A percentile compares a stretch with the other conserved stretches of the same genome.
These are phyloP conservation scores for Tamandua tetradactyla DNA, from an alignment of 2,797 vertebrate species.

Conservation along the genomic window DNA sequence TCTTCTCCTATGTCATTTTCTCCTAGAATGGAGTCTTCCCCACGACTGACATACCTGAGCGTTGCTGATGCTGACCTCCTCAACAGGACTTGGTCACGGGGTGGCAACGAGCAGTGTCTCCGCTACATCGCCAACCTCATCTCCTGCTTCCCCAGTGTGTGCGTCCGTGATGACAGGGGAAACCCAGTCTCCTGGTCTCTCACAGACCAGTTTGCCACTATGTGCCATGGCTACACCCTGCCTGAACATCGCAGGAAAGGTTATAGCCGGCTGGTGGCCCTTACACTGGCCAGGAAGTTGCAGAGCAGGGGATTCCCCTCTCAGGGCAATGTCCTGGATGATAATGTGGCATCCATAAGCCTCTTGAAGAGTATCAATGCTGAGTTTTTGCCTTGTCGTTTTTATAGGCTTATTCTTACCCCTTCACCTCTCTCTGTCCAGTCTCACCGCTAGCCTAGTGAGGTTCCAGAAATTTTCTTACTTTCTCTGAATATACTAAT, in stretches of 20 bases:
- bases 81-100: slow-evolving; percentile 78
- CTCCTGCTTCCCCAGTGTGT: slow-evolving; percentile 79
- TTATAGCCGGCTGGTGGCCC: slow-evolving; percentile 70
- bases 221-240: slow-evolving; percentile 79
- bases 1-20: neutral
- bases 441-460: neutral
- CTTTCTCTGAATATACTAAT: neutral
- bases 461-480: neutral
- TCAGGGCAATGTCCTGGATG: slow-evolving; percentile 77
- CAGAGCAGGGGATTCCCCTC: slow-evolving; percentile 73
- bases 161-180: slow-evolving; percentile 73
- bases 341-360: slow-evolving; percentile 1
- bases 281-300: slow-evolving; percentile 72
- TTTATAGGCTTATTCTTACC: slow-evolving; percentile 77
- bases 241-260: slow-evolving; percentile 79
- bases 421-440: slow-evolving; percentile 48
- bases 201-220: slow-evolving; percentile 80
- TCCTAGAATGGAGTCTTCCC: slow-evolving; percentile 56
- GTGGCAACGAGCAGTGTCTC: slow-evolving; percentile 66
- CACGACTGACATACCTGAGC: slow-evolving; percentile 66
- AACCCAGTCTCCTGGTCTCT: slow-evolving; percentile 76
- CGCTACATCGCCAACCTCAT: slow-evolving; percentile 76
- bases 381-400: slow-evolving; percentile 73
- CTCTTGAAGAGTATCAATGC: slow-evolving; percentile 56
- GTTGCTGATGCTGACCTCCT: slow-evolving; percentile 74